Percentiles rank a stretch among this genome's conserved stretches.
Evolutionary conservation across 2,797 vertebrate genomes (phyloP).

Genomic region (Chelon auratus): DNA sequence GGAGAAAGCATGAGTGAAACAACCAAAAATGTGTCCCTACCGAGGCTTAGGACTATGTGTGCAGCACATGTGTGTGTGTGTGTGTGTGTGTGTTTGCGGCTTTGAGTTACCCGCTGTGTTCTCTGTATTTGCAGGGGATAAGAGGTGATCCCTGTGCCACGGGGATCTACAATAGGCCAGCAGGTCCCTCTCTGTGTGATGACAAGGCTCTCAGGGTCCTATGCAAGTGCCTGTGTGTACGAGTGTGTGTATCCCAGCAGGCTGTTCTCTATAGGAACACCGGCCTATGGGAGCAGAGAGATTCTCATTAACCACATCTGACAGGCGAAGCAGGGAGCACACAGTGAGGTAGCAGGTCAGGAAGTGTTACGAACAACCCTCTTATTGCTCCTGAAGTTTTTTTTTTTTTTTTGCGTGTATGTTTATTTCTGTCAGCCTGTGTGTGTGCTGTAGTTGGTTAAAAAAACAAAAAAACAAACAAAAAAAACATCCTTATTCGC

Average conservation of each 20-base stretch:
- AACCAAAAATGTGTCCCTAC: constrained; percentile 46
- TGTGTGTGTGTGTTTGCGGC: constrained; percentile 36
- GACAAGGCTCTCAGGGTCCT: constrained; percentile 67
- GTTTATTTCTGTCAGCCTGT: background rate
- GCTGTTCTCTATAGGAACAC: constrained; percentile 68
- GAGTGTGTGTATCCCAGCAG: constrained; percentile 73
- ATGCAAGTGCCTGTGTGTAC: constrained; percentile 38
- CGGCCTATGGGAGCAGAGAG: constrained; percentile 53
- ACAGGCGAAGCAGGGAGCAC: constrained; percentile 74
- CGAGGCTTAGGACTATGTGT: constrained; percentile 43
- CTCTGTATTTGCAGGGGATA: constrained; percentile 62
- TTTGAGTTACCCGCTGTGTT: constrained; percentile 55
- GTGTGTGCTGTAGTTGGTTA: background rate
- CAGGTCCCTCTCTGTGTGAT: constrained; percentile 74
- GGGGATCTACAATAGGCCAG: constrained; percentile 75
- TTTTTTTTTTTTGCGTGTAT: background rate
- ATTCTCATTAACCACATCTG: constrained; percentile 78
- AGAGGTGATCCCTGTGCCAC: constrained; percentile 74
- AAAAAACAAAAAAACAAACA: background rate
- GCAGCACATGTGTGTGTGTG: constrained; percentile 11
- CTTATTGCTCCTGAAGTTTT: constrained; percentile 68
- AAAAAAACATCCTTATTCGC: background rate
- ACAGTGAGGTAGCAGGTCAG: constrained; percentile 73
- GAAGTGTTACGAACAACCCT: constrained; percentile 52
- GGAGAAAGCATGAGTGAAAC: constrained; percentile 55